Evolutionary conservation across 35 echinoderm and acorn worm species (phyloP).

Genomic region (Heliocidaris erythrogramma): DNA sequence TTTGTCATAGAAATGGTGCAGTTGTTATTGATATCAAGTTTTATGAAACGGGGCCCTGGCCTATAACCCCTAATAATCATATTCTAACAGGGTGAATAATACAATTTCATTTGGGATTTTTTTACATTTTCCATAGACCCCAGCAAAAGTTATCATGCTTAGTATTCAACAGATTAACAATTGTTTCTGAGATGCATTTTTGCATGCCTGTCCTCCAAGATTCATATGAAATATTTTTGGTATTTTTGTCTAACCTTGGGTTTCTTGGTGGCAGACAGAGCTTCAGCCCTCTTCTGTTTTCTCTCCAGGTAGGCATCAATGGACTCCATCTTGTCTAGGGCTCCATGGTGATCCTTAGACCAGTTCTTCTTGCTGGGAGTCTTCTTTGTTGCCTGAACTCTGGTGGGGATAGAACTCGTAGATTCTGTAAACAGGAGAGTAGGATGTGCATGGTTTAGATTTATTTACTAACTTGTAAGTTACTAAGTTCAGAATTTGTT

Average conservation of each 20-base stretch:
- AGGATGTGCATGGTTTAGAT: background rate
- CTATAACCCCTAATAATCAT: no score
- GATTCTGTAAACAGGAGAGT: background rate
- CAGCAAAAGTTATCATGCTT: background rate
- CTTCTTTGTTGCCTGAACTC: background rate
- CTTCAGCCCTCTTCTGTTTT: constrained; percentile 87
- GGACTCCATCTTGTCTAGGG: constrained; percentile 90
- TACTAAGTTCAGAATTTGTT: background rate
- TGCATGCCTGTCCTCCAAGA: background rate
- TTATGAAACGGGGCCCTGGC: no score
- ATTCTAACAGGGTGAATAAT: no score
- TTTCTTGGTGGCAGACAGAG: constrained; percentile 62
- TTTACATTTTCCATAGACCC: no score
- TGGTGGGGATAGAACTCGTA: constrained; percentile 57
- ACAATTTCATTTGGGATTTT: no score
- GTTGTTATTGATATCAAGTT: no score
- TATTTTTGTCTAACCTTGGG: constrained; percentile 40
- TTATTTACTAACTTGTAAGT: no score
- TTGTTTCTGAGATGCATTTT: background rate
- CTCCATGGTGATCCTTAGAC: constrained; percentile 70
- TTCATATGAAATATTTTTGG: background rate
- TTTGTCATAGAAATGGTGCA: no score
- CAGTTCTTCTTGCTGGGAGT: constrained; percentile 80
- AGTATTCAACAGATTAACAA: background rate
- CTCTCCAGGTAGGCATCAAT: constrained; percentile 95